Base-by-base conservation (phyloP, 2,888 invertebrate species). In the Tetragonula carbonaria region DNA sequence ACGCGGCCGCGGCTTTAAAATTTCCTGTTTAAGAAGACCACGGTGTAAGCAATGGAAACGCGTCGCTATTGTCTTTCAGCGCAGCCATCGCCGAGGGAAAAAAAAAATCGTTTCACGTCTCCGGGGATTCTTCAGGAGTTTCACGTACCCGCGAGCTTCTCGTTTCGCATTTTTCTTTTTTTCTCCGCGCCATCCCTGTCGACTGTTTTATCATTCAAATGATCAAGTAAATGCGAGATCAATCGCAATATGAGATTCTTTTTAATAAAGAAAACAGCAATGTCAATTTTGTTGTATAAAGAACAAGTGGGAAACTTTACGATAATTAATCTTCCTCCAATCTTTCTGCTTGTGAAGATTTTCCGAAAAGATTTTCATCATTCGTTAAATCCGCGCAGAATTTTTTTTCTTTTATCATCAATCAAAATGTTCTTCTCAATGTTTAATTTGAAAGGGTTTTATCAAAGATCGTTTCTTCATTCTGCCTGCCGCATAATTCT, bases 71-170 rank as follows among this genome's bases (percentile, higher is more conserved):
- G 80, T 87, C 84, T 74, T 82, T 59, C 66, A 57, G 21, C 70
- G 68, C 80, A 78, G 62, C 70, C 74, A 55, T 75, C 70, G 62
- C 55, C 33, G 21, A 62, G 38, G 81, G 68, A 45, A 65, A 28
- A 81, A 84, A 84, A 87, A 80, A 74, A 80, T 80, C 88, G 78
- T 78, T 86, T 59, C 75, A 38, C 73, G 76, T 76, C 71, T 66
- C 77, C 55, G 11, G 72, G 23, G 68, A 76, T 70, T 73, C 68
- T 72, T 73, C 78, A 38, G 55, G 62, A 70, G 71, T 45, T 66
- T 50, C 71, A 38, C 59, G 33, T 82, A 79, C 62, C 70, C 28
- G 45, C 8, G 74, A n/a, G 38, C 66, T 67, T 74, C 67, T 68
- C 65, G n/a, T 38, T 50, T n/a, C 33, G 33, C 59, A 23, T 74